These are phyloP conservation scores for Arbacia lixula DNA, from an alignment of 53 echinoderm and acorn worm species.

Conservation along the genomic window DNA sequence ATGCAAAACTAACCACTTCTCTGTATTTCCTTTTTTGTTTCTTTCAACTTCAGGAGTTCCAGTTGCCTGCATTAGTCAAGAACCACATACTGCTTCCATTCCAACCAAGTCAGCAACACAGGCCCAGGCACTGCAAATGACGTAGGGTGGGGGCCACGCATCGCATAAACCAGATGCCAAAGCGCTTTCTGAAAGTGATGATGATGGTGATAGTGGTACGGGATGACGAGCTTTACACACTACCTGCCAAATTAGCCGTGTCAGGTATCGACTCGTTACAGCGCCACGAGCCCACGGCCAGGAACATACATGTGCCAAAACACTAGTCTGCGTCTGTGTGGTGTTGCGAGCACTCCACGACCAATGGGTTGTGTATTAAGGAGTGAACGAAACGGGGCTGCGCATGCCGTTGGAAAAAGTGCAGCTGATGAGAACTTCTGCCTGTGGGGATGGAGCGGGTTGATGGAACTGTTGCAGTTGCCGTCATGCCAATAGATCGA, in stretches of 20 bases:
- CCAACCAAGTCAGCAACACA: not conserved
- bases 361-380: too few species aligned
- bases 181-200: not conserved
- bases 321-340: too few species aligned
- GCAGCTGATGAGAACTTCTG: not conserved
- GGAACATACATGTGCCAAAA: too few species aligned
- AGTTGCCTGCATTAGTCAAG: not conserved
- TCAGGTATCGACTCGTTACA: conserved; percentile 18
- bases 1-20: not conserved
- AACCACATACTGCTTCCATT: conserved; percentile 8
- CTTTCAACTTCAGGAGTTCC: not conserved
- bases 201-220: not conserved
- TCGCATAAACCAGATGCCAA: not conserved
- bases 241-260: conserved; percentile 25
- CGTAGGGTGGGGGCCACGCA: conserved; percentile 18
- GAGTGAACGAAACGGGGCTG: not conserved
- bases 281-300: not conserved
- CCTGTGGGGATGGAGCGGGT: not conserved
- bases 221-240: conserved; percentile 30
- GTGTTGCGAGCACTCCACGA: too few species aligned
- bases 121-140: not conserved
- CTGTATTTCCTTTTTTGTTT: not conserved
- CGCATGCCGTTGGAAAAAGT: not conserved
- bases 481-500: conserved; percentile 14
- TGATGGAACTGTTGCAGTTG: conserved; percentile 10